Evolutionary conservation across 2,888 invertebrate genomes (phyloP), one percentile per base, ranked within the genome.

Genomic region (Allolobophora icterica): DNA sequence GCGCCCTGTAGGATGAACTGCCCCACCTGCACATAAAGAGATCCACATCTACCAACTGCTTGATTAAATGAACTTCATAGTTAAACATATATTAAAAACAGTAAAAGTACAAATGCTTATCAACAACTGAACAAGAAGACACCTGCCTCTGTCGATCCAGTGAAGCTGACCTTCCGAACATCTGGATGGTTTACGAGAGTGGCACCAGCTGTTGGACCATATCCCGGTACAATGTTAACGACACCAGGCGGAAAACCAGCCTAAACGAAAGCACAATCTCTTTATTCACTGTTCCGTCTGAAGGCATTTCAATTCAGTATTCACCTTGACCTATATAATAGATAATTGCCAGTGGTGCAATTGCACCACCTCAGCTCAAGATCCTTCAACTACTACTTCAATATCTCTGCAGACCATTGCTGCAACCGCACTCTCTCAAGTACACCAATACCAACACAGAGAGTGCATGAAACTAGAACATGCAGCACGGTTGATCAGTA

Each of bases 191-290:
- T 89, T 15, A 94, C 94, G 52, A 96, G 93, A 84, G 95, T 95
- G n/a, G 95, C 95, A 11, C 95, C 96, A 71, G 95, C 95, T 30
- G 95, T 95, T 0, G 95, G 95, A 3, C 95, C 99, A 95, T 96
- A 98, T 0, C 99, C 99, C 8, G 98, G 98, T 71, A 99, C 96
- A 92, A 99, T 97, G 95, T 98, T 99, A 24, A 99, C 96, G 0
- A 99, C 99, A 42, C 99, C 99, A 42, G 97, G 96, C 0, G 98
- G 99, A 95, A 98, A 97, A 0, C 98, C 98, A 24, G 98, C 98
- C 96, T 99, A 97, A 24, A 89, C n/a, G 24, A 71, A 71, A 71
- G 30, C 71, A 71, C 4, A 71, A n/a, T 71, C 30, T n/a, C 30
- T 71, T 30, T 71, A 52, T 52, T 52, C 24, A 24, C 21, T 52